These are phyloP conservation scores for Lasioglossum calceatum DNA, from an alignment of 2,888 invertebrate species.

Conservation along the genomic window DNA sequence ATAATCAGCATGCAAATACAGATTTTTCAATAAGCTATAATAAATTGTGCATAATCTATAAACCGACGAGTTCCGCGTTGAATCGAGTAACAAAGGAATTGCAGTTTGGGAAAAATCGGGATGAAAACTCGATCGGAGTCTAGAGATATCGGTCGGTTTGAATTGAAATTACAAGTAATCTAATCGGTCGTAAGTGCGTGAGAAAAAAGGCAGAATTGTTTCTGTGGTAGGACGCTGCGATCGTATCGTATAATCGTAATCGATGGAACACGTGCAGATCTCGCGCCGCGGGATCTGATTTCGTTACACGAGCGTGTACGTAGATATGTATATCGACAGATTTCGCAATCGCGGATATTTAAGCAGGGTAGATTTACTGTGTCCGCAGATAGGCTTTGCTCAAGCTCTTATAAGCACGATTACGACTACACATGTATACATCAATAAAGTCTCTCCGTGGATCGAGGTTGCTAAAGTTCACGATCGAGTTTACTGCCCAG, in stretches of 20 bases:
- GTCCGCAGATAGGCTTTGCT: neutral
- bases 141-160: neutral
- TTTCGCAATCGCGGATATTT: constrained; percentile 17
- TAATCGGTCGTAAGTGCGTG: neutral
- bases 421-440: constrained; percentile 33
- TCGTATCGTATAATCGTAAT: neutral
- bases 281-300: neutral
- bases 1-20: neutral
- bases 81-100: neutral
- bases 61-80: neutral
- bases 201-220: neutral
- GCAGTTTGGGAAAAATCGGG: neutral
- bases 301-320: neutral
- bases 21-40: neutral
- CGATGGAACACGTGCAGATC: neutral
- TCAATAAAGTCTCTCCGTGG: constrained; percentile 1
- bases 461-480: constrained; percentile 15
- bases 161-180: neutral
- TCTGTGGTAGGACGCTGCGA: too few relatives aligned
- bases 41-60: neutral
- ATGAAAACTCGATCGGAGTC: neutral
- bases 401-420: neutral
- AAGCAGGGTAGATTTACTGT: constrained; percentile 6
- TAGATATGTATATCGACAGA: constrained; percentile 6
- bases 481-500: constrained; percentile 9